Conservation (phyloP, 2,113 vertebrate species). For the Neopipo cinnamomea region DNA sequence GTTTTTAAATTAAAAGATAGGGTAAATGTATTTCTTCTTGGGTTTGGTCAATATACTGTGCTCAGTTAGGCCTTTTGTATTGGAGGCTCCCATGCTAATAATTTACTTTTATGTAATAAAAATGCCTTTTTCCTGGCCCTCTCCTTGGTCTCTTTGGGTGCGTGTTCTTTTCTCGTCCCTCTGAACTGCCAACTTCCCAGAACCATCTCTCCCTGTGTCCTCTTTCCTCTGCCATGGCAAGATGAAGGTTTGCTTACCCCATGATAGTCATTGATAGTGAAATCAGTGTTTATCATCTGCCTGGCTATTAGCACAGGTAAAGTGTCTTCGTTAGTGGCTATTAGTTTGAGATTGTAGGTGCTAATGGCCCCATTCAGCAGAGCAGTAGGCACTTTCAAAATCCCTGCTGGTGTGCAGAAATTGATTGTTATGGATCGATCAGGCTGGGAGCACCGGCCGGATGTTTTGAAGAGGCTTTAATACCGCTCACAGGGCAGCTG, state of each 20-base stretch:
- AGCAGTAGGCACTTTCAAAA: background rate
- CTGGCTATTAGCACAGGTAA: slow-evolving; percentile 29
- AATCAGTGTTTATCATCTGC: background rate
- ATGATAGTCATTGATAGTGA: background rate
- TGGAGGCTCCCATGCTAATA: background rate
- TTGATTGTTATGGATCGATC: slow-evolving; percentile 36
- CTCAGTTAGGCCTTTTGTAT: background rate
- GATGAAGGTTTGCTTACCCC: background rate
- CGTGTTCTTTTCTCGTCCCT: background rate
- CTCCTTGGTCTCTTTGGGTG: background rate
- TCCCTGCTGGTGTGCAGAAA: background rate
- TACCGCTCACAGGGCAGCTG: background rate
- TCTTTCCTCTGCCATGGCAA: background rate
- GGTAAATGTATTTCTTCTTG: background rate
- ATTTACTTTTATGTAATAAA: background rate
- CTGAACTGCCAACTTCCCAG: background rate
- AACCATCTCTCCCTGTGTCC: background rate
- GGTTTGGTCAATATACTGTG: background rate
- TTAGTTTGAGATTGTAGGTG: slow-evolving; percentile 43
- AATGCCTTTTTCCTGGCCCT: background rate
- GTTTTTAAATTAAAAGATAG: background rate
- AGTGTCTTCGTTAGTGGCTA: slow-evolving; percentile 36
- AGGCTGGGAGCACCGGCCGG: background rate
- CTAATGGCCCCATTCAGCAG: slow-evolving; percentile 37
- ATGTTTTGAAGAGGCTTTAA: slow-evolving; percentile 26